Percentiles rank a stretch among this genome's conserved stretches.
Conservation (phyloP, 2,113 vertebrate genomes). For the Ibidorhyncha struthersii region DNA sequence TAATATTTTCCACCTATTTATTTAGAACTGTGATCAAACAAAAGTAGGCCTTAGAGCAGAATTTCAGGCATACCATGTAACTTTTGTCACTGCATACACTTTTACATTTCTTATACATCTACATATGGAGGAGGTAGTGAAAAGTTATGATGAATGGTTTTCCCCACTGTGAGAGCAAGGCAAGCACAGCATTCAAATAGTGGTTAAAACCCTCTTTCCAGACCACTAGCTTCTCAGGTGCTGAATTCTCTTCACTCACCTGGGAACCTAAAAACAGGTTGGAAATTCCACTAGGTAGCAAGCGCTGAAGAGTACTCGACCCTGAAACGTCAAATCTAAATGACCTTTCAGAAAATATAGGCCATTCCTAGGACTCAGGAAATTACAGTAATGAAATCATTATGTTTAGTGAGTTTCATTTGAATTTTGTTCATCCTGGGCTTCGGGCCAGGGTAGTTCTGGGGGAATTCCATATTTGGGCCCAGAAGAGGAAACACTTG, state of each 20-base stretch:
- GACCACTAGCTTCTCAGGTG: neutral
- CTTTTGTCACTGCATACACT: neutral
- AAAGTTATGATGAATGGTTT: neutral
- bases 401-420: neutral
- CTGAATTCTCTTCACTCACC: neutral
- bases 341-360: neutral
- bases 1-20: neutral
- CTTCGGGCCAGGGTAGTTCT: neutral
- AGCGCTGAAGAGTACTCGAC: neutral
- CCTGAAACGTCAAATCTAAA: neutral
- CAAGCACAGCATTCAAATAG: neutral
- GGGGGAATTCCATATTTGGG: neutral
- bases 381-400: neutral
- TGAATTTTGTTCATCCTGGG: neutral
- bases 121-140: neutral
- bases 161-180: neutral
- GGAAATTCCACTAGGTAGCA: neutral
- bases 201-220: neutral
- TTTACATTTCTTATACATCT: neutral
- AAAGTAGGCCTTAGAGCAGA: neutral
- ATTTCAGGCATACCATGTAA: neutral
- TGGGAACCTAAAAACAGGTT: neutral
- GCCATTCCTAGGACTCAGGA: neutral
- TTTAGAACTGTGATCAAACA: neutral
- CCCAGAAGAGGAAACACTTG: neutral